Evolutionary conservation across 1,140 invertebrate genomes (phyloP), one percentile per base, ranked within the genome.

Genomic region (Harpegnathos saltator): DNA sequence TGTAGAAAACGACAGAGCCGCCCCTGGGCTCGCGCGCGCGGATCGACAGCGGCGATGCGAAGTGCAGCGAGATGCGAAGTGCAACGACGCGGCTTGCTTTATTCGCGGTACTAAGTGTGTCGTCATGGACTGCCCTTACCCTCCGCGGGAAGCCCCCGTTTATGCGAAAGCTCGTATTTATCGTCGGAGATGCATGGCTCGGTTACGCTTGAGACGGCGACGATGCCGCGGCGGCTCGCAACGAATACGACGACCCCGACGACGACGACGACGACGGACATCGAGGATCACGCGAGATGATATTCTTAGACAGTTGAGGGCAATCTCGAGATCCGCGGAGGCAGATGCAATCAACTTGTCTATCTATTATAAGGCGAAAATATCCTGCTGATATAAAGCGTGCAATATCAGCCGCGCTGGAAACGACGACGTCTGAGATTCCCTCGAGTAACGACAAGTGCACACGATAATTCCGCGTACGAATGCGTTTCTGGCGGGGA

Each of bases 91-190:
- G 62, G 38, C 29, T 77, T 85, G 85, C 75, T 87, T 88, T 89
- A 89, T 89, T 83, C 75, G 78, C 72, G 52, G 66, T 80, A 85
- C 83, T 88, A 83, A 87, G 83, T 88, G 78, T 80, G 78, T 87
- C 86, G 86, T 85, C 86, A 63, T 89, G 87, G n/a, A 85, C 85
- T 80, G 85, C 33, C 33, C 71, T 63, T 66, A 80, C 66, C 52
- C 29, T 59, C 33, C 33, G 24, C 29, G 26, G 62, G 17, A 58
- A 71, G 44, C 17, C 19, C n/a, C 63, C 58, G 26, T 74, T 84
- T 71, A 85, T 80, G 54, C 71, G 72, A 54, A 72, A 62, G 52
- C 72, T 72, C 61, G 72, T 87, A 88, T 88, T 88, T 88, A 88
- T 88, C 82, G 85, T 73, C 50, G 54, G 69, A 84, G 75, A 68